phyloP scores from a whole-genome alignment of 2,888 invertebrate genomes.

The Cryptophagus acutangulus region DNA sequence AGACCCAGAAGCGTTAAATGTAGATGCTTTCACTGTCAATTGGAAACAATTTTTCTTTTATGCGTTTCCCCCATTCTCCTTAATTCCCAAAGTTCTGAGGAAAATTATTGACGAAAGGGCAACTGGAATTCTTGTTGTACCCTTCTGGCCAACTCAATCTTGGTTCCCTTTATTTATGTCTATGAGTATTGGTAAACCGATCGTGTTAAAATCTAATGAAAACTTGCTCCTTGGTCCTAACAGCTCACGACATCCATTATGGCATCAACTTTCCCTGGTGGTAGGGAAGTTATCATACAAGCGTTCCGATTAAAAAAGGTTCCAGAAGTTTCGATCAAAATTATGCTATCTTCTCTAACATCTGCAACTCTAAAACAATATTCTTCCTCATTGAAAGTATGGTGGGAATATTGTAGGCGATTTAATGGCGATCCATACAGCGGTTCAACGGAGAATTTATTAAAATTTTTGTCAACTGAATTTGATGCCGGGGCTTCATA shows the following conservation, averaged over 20 bases:
- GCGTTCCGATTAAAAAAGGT: conserved; percentile 5
- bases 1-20: conserved; percentile 23
- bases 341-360: neutral
- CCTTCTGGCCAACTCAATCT: conserved; percentile 14
- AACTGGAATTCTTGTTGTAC: conserved; percentile 10
- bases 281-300: conserved; percentile 8
- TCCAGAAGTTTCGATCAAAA: conserved; percentile 3
- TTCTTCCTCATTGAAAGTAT: neutral
- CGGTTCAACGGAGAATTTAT: neutral
- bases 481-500: neutral
- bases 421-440: neutral
- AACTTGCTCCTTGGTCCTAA: neutral
- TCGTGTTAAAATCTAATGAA: neutral
- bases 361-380: neutral
- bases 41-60: conserved; percentile 16
- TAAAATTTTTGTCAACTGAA: neutral
- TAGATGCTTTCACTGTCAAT: conserved; percentile 31
- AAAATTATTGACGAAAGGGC: conserved; percentile 32
- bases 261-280: conserved; percentile 14
- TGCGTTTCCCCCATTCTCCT: conserved; percentile 26
- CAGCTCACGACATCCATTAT: conserved; percentile 4
- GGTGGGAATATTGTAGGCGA: conserved; percentile 1
- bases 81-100: conserved; percentile 28
- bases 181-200: conserved; percentile 1
- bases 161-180: conserved; percentile 16